Base-by-base conservation (phyloP, 2,888 invertebrate species). In the Drosophila kokeensis region DNA sequence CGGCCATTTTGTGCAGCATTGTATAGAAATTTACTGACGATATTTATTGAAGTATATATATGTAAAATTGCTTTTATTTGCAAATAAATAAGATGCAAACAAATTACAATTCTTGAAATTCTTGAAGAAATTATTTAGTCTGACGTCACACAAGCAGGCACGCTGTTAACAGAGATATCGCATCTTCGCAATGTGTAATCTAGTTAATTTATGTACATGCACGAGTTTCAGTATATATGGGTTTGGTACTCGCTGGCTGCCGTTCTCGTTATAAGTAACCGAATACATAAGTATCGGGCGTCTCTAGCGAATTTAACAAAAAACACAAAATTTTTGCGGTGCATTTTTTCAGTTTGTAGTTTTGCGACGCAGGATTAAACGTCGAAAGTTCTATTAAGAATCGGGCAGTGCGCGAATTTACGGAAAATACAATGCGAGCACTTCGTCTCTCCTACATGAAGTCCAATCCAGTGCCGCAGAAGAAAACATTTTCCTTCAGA, bases 401-500 rank as follows among this genome's bases (percentile, higher is more conserved):
- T 29, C 13, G 13, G 11, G 4, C 11, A 27, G 27, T 30, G n/a
- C 8, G 13, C 27, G 1, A 54, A 68, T 24, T n/a, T 24, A n/a
- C n/a, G 13, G 2, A 10, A 21, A 11, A 6, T 2, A 48, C n/a
- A 1, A 48, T 48, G 55, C 11, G 18, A n/a, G 13, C 30, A 2
- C 6, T 36, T 1, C 29, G 13, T 24, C 3, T 11, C 0, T 30
- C 13, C 1, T n/a, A 18, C 15, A 13, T 13, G 13, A 2, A 4
- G 0, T 3, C 18, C 10, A 18, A 13, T 27, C 4, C 7, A 7
- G 2, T 3, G 2, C 7, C 34, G 2, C 10, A 38, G n/a, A 15
- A 4, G 1, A 69, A 45, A 49, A 50, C 49, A 0, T 65, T 40
- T 69, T 81, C 72, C 29, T 62, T 85, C 3, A 72, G 64, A n/a